Percentiles rank a stretch among this genome's conserved stretches.
Evolutionary conservation across 2,888 invertebrate species (phyloP).

Genomic region (Lycocerus yunnanus): DNA sequence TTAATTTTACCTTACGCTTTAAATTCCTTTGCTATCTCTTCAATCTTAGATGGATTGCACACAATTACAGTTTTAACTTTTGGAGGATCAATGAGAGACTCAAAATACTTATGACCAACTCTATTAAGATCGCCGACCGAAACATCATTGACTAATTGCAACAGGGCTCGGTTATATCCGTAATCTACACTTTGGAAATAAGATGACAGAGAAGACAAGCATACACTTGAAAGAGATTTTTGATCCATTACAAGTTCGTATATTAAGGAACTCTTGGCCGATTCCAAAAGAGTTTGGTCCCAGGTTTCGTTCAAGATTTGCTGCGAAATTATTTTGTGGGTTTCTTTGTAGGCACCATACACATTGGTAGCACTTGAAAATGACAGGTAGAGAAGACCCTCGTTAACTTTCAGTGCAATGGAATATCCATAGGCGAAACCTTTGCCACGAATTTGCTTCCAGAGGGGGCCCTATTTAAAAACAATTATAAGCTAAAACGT

Average conservation of each 20-base stretch:
- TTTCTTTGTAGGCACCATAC: constrained; percentile 77
- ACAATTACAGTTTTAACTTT: constrained; percentile 71
- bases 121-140: constrained; percentile 65
- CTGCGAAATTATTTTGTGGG: constrained; percentile 72
- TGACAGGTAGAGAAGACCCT: constrained; percentile 73
- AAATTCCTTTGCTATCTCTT: constrained; percentile 68
- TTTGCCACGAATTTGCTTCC: constrained; percentile 83
- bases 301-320: constrained; percentile 68
- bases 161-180: constrained; percentile 70
- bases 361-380: constrained; percentile 80
- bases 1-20: constrained; percentile 51
- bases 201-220: constrained; percentile 72
- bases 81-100: constrained; percentile 66
- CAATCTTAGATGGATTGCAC: constrained; percentile 77
- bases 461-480: constrained; percentile 76
- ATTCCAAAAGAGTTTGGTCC: constrained; percentile 76
- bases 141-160: constrained; percentile 70
- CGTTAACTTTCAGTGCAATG: constrained; percentile 65
- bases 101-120: constrained; percentile 74
- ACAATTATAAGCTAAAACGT: background rate
- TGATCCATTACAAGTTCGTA: constrained; percentile 84
- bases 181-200: constrained; percentile 71
- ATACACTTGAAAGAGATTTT: constrained; percentile 76
- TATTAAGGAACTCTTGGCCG: constrained; percentile 83
- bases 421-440: constrained; percentile 84